Evolutionary conservation across 2,888 invertebrate genomes (phyloP).

Genomic region (Blomia tropicalis): DNA sequence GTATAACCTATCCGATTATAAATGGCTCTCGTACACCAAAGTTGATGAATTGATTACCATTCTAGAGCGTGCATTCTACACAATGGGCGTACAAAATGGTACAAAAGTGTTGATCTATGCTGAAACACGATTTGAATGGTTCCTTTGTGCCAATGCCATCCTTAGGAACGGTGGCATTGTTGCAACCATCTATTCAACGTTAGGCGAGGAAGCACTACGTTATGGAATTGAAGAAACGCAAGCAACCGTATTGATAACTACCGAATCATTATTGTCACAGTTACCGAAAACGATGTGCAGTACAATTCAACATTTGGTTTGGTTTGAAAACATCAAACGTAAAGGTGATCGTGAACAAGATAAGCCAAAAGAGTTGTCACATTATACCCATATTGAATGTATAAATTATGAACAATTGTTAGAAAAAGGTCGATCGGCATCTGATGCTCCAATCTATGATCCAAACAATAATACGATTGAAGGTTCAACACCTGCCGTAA

Average conservation of each 20-base stretch:
- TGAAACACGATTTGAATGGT: constrained; percentile 95
- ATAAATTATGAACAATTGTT: not conserved
- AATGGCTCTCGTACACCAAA: constrained; percentile 67
- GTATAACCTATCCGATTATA: constrained; percentile 81
- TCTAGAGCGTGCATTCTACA: constrained; percentile 68
- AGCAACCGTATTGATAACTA: constrained; percentile 77
- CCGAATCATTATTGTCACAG: constrained; percentile 57
- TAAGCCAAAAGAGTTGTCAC: not conserved
- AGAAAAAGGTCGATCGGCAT: not conserved
- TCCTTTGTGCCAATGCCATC: constrained; percentile 85
- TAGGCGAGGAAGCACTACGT: constrained; percentile 63
- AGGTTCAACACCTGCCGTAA: constrained; percentile 48
- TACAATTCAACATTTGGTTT: not conserved
- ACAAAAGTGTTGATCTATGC: constrained; percentile 80
- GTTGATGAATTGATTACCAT: constrained; percentile 54
- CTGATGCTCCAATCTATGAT: not conserved
- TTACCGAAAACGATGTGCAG: not conserved
- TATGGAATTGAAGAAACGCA: constrained; percentile 80
- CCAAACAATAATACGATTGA: not conserved
- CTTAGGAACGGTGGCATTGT: constrained; percentile 61
- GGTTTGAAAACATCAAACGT: not conserved
- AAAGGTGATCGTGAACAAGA: not conserved
- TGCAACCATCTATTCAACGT: constrained; percentile 89
- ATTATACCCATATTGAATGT: not conserved
- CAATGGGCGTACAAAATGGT: constrained; percentile 54